Base-by-base conservation (phyloP, 2,888 invertebrate genomes). In the Oligia latruncula region DNA sequence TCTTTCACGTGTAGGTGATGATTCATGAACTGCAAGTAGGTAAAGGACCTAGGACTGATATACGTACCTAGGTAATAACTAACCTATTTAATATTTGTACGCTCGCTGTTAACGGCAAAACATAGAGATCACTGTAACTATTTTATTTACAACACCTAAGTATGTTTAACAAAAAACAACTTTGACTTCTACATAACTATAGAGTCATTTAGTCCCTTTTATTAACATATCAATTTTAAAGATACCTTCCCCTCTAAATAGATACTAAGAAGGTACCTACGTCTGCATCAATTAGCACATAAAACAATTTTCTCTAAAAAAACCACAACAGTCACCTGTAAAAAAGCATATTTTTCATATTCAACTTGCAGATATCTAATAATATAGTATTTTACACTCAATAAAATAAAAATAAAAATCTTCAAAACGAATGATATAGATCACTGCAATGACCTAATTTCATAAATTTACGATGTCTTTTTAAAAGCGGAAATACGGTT, bases 401-500 rank as follows among this genome's bases (percentile, higher is more conserved):
- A 68, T 78, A 49, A 77, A 80, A 78, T 72, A 65, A 76, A 70
- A 70, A 83, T 77, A 60, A 82, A 80, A 55, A 49, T 64, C 64
- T 78, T 62, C 13, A 74, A 76, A 71, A 70, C 43, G 60, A 87
- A 65, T 29, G 43, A 80, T 35, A 88, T 65, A 71, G 43, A 88
- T 88, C 66, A 82, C 77, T 73, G 68, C 78, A 67, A 71, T 87
- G 81, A 85, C 77, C 83, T 71, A 77, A 80, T 80, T 88, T 71
- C 49, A 78, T 40, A 77, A 49, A 77, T 87, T 85, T 76, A 88
- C 77, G 87, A 86, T 66, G 75, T 77, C 73, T 76, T 77, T 76
- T 76, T 49, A 82, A 81, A 78, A 79, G 82, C 82, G 87, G 89
- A 87, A 88, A 76, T 85, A 85, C 74, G 58, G 85, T 67, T 78